phyloP scores from a whole-genome alignment of 2,113 vertebrate species.

The Pogona vitticeps region DNA sequence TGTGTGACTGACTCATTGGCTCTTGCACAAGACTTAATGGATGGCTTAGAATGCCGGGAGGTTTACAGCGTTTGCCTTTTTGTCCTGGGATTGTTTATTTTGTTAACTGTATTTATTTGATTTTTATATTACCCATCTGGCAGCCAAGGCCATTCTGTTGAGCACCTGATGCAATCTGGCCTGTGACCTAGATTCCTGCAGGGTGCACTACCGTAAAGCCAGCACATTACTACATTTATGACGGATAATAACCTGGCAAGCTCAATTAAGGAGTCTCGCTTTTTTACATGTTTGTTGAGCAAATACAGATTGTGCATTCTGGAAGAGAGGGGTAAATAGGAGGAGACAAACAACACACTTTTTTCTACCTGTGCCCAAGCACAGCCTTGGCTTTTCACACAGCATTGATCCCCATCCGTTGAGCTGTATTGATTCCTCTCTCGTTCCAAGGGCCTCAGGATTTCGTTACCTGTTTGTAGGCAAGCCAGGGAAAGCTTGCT shows the following conservation, averaged over 20 bases:
- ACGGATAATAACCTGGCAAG: neutral
- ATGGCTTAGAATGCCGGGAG: neutral
- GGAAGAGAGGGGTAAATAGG: neutral
- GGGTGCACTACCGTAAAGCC: neutral
- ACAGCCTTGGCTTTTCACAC: neutral
- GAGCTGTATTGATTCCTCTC: neutral
- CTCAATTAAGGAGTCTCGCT: neutral
- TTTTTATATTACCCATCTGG: no score
- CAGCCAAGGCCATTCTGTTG: no score
- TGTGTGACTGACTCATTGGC: neutral
- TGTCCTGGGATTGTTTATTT: no score
- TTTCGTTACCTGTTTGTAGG: neutral
- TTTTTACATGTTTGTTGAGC: constrained; percentile 11
- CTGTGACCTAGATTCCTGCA: neutral
- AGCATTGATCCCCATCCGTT: neutral
- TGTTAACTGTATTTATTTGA: no score
- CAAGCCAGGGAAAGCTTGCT: neutral
- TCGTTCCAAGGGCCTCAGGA: neutral
- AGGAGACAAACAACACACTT: neutral
- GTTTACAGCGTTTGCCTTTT: neutral
- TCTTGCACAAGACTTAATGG: neutral
- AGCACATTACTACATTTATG: constrained; percentile 1
- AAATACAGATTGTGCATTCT: neutral
- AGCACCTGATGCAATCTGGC: neutral
- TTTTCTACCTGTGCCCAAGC: neutral